Conservation (phyloP, 2,113 vertebrate species). For the Sceloporus undulatus region DNA sequence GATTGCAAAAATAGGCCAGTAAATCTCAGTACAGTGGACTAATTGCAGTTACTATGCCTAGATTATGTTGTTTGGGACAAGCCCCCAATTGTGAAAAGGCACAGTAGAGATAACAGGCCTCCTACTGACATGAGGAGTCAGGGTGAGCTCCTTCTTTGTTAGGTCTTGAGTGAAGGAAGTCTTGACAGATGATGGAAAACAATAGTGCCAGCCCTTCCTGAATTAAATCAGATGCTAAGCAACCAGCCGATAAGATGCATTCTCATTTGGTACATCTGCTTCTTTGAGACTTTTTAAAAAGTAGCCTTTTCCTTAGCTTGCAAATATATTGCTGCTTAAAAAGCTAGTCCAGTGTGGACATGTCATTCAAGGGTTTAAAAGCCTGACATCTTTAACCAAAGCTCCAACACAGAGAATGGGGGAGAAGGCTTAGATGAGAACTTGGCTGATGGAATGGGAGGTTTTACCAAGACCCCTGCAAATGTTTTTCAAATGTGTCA, state of each 20-base stretch:
- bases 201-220: rapidly evolving
- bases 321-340: rapidly evolving
- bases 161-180: rapidly evolving
- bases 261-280: constrained; percentile 5
- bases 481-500: neutral
- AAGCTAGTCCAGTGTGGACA: rapidly evolving
- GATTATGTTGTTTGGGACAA: neutral
- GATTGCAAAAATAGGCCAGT: neutral
- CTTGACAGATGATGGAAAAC: neutral
- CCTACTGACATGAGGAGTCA: neutral
- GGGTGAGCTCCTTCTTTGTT: neutral
- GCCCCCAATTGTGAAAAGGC: rapidly evolving
- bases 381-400: neutral
- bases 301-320: neutral
- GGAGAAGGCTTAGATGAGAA: too few species aligned
- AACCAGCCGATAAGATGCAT: neutral
- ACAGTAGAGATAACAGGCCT: neutral
- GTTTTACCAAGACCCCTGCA: neutral
- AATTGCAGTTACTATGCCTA: neutral
- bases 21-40: neutral
- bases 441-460: neutral
- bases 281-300: neutral
- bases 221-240: constrained; percentile 16
- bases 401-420: neutral
- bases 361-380: rapidly evolving